phyloP scores from a whole-genome alignment of 2,797 vertebrate species.

The Eurystomus glaucurus region DNA sequence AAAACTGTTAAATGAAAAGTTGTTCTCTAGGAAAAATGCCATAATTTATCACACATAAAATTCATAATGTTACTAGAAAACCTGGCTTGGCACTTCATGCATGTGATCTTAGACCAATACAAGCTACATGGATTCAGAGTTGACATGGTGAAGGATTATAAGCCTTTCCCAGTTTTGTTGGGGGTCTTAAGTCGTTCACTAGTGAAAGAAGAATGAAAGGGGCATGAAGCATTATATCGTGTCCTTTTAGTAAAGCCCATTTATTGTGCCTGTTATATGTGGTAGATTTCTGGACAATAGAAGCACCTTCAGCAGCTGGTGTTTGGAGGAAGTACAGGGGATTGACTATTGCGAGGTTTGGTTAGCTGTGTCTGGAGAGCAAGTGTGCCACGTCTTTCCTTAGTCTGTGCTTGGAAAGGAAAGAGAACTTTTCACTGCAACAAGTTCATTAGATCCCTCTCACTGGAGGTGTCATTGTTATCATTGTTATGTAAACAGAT shows the following conservation, averaged over 20 bases:
- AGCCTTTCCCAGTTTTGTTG: neutral
- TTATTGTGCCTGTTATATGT: neutral
- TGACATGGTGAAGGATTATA: neutral
- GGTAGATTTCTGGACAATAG: neutral
- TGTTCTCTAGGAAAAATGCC: neutral
- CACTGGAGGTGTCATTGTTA: neutral
- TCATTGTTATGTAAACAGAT: neutral
- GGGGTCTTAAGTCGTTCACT: neutral
- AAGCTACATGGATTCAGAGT: accelerated
- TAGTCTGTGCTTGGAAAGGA: neutral
- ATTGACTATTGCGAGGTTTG: neutral
- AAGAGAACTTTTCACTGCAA: neutral
- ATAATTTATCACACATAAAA: neutral
- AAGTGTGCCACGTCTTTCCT: neutral
- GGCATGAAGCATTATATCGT: accelerated
- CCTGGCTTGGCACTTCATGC: neutral
- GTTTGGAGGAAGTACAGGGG: neutral
- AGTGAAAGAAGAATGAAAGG: neutral
- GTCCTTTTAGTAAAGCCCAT: neutral
- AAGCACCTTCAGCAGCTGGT: neutral
- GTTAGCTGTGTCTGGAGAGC: neutral
- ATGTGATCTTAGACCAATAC: neutral
- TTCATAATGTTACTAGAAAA: neutral
- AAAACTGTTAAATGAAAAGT: neutral
- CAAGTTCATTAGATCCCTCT: neutral